A percentile compares a stretch with the other conserved stretches of the same genome.
phyloP scores from a whole-genome alignment of 1,140 invertebrate species.

The Babylonia areolata region DNA sequence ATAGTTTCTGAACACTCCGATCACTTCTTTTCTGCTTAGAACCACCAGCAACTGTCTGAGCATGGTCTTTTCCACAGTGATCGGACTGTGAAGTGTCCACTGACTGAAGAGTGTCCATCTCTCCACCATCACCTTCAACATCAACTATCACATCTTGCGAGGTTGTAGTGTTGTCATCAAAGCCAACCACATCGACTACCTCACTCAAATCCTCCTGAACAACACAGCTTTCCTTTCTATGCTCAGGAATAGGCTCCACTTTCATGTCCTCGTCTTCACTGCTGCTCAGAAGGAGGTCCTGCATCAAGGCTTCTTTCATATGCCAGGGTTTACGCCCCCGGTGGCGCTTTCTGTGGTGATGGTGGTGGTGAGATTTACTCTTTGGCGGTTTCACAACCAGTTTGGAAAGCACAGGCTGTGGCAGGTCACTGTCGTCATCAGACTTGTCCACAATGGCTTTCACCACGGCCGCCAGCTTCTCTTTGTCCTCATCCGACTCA shows the following conservation, averaged over 20 bases:
- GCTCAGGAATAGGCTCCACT: not conserved
- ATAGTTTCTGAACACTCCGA: not conserved
- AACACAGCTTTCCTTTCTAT: slow-evolving; percentile 3
- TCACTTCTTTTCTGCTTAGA: not conserved
- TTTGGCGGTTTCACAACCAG: not conserved
- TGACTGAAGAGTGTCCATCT: not conserved
- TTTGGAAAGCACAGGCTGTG: not conserved
- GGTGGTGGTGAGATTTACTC: not conserved
- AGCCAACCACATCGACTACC: not conserved
- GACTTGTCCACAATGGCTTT: not conserved
- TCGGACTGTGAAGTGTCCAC: not conserved
- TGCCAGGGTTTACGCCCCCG: slow-evolving; percentile 30
- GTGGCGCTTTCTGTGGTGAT: slow-evolving; percentile 17
- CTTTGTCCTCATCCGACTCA: not conserved
- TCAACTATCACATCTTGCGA: not conserved
- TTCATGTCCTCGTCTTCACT: slow-evolving; percentile 15
- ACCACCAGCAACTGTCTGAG: not conserved
- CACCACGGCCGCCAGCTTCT: not conserved
- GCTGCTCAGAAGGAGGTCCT: not conserved
- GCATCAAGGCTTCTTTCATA: not conserved
- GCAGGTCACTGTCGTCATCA: not conserved
- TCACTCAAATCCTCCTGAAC: not conserved
- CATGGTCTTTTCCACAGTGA: not conserved
- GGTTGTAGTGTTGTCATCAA: not conserved
- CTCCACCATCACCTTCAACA: not conserved